These are phyloP conservation scores for Brachionichthys hirsutus DNA, from an alignment of 2,113 vertebrate genomes.

Conservation along the genomic window DNA sequence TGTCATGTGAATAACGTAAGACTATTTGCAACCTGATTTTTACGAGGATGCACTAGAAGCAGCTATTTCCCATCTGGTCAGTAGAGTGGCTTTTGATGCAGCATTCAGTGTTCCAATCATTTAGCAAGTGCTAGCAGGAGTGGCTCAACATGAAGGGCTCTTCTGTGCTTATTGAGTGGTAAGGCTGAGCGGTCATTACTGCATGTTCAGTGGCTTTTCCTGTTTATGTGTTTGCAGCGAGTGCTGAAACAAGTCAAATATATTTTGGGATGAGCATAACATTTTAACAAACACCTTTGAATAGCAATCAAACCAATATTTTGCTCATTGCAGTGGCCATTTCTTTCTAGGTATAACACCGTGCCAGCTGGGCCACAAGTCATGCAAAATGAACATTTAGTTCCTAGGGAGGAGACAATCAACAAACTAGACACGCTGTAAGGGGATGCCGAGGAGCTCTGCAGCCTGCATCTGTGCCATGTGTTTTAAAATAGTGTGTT, in stretches of 20 bases:
- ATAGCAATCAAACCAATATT: constrained; percentile 20
- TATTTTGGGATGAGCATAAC: constrained; percentile 13
- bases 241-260: constrained; percentile 6
- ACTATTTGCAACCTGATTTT: constrained; percentile 29
- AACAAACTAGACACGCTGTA: neutral
- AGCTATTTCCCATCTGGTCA: constrained; percentile 39
- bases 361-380: constrained; percentile 23
- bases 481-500: neutral
- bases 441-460: constrained; percentile 15
- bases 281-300: constrained; percentile 4
- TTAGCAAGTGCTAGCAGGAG: constrained; percentile 60
- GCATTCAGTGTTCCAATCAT: constrained; percentile 54
- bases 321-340: neutral
- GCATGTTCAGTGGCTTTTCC: constrained; percentile 15
- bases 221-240: constrained; percentile 18
- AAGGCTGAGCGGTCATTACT: constrained; percentile 48
- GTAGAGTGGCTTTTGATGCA: constrained; percentile 50
- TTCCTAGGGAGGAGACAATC: neutral
- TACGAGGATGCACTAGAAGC: constrained; percentile 34
- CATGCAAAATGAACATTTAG: constrained; percentile 2
- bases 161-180: constrained; percentile 44
- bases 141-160: constrained; percentile 43
- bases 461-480: neutral
- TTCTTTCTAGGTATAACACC: neutral
- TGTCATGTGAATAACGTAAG: constrained; percentile 26